Evolutionary conservation across 2,113 vertebrate species (phyloP).

Genomic region (Tapirus terrestris): DNA sequence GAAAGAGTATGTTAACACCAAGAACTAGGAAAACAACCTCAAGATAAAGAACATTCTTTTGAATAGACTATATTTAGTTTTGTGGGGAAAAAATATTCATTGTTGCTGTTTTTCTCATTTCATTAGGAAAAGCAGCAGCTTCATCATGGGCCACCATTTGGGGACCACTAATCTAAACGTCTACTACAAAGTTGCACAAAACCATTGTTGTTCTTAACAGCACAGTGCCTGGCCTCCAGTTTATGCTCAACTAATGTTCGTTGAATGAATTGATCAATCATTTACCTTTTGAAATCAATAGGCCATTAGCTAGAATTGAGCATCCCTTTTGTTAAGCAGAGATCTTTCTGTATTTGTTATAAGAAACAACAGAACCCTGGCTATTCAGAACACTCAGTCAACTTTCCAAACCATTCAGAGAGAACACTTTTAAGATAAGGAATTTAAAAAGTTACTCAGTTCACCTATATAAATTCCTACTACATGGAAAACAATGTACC

Average conservation of each 20-base stretch:
- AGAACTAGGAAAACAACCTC: not conserved
- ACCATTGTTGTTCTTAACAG: not conserved
- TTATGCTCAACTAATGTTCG: not conserved
- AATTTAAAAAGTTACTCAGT: constrained; percentile 23
- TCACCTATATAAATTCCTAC: not conserved
- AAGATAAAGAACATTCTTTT: not conserved
- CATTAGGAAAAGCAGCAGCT: not conserved
- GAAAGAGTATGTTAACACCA: not conserved
- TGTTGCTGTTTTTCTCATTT: constrained; percentile 13
- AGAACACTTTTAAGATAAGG: not conserved
- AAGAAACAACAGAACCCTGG: constrained; percentile 31
- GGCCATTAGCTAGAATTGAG: not conserved
- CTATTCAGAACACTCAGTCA: not conserved
- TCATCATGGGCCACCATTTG: not conserved
- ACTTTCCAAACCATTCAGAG: not conserved
- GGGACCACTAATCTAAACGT: not conserved
- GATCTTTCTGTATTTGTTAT: not conserved
- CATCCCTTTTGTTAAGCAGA: constrained; percentile 8
- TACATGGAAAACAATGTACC: not conserved
- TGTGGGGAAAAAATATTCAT: not conserved
- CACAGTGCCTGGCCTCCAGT: not conserved
- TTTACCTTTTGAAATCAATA: constrained; percentile 29
- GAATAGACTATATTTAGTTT: constrained; percentile 15
- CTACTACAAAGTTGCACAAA: not conserved
- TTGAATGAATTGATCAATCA: not conserved